These are phyloP conservation scores for Microvelia longipes DNA, from an alignment of 1,140 invertebrate species.

Conservation along the genomic window DNA sequence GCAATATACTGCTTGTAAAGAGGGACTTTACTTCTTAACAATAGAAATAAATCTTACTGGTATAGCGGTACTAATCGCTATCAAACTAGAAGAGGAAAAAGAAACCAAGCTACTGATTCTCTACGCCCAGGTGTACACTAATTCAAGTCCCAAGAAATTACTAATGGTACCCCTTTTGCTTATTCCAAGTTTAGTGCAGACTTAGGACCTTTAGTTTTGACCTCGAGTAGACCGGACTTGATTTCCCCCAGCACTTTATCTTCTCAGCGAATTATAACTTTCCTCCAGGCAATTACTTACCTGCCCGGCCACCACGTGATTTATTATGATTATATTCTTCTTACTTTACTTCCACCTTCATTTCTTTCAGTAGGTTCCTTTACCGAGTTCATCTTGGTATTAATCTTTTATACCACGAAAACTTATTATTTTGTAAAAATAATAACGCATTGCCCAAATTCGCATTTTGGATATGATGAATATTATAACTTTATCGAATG, in stretches of 20 bases:
- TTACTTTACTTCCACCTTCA: neutral
- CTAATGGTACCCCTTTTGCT: neutral
- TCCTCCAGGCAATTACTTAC: neutral
- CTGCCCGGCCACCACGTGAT: neutral
- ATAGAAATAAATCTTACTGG: neutral
- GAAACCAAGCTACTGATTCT: neutral
- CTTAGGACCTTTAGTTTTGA: neutral
- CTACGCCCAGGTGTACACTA: neutral
- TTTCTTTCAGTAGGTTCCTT: neutral
- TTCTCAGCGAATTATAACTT: neutral
- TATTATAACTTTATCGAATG: too few relatives aligned
- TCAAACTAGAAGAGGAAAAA: neutral
- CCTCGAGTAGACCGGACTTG: neutral
- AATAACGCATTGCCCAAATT: too few relatives aligned
- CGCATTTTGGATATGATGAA: too few relatives aligned
- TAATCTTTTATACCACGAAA: too few relatives aligned
- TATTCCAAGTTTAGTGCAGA: neutral
- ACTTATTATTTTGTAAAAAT: too few relatives aligned
- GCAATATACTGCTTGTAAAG: too few relatives aligned
- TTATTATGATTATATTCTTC: neutral
- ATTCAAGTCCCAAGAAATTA: neutral
- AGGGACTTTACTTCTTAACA: neutral
- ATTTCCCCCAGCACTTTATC: neutral
- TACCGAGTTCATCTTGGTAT: too few relatives aligned
- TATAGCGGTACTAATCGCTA: neutral